Evolutionary conservation across 2,113 vertebrate species (phyloP).

Genomic region (Caretta caretta): DNA sequence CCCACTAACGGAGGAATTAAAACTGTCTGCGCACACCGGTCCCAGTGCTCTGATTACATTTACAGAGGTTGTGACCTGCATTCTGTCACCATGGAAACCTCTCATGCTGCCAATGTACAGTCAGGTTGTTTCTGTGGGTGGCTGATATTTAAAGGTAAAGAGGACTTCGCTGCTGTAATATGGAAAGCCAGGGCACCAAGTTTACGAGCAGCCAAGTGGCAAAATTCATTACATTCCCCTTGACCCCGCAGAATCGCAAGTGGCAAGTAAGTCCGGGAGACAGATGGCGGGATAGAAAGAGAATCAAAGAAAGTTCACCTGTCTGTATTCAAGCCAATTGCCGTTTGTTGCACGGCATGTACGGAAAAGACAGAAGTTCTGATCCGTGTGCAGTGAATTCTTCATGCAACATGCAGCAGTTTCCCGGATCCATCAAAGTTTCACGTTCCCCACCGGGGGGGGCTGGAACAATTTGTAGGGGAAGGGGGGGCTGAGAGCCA

Average conservation of each 20-base stretch:
- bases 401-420: background rate
- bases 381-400: background rate
- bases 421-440: background rate
- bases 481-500: too few relatives aligned
- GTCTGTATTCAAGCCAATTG: background rate
- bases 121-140: constrained; percentile 74
- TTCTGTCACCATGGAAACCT: constrained; percentile 85
- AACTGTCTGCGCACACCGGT: constrained; percentile 80
- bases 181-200: constrained; percentile 33
- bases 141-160: constrained; percentile 81
- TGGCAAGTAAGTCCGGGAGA: background rate
- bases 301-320: background rate
- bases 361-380: background rate
- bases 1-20: constrained; percentile 79
- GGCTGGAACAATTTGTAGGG: too few relatives aligned
- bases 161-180: constrained; percentile 29
- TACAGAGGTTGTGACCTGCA: constrained; percentile 82
- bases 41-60: constrained; percentile 84
- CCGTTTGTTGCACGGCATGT: background rate
- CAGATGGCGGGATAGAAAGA: background rate
- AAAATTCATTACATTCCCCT: constrained; percentile 43
- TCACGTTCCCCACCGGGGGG: background rate
- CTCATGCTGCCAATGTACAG: constrained; percentile 72
- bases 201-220: constrained; percentile 37
- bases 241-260: background rate